Base-by-base conservation (phyloP, 2,888 invertebrate species). In the Didymodactylos carnosus region DNA sequence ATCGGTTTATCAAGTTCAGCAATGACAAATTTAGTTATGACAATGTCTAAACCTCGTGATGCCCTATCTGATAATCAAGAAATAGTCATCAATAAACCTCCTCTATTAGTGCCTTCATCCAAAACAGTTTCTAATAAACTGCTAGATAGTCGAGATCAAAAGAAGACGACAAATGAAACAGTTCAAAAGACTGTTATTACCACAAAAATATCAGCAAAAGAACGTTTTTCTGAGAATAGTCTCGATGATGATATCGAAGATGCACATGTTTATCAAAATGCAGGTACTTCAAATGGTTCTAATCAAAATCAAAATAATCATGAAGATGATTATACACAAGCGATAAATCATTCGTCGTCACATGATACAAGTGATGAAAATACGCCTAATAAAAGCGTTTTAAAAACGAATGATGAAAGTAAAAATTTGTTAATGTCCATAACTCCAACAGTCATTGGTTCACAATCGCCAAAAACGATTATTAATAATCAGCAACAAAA, bases 81-180 rank as follows among this genome's bases (percentile, higher is more conserved):
- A n/a, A n/a, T n/a, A n/a, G n/a, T n/a, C n/a, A n/a, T n/a, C n/a
- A n/a, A n/a, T n/a, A 62, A 29, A 14, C 62, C 29, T n/a, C 19
- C 62, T 19, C 29, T n/a, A 35, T 10, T 35, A 4, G 16, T 16
- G 7, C 35, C 23, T n/a, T 62, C 62, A 35, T 62, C 93, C 94
- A 81, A 29, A 10, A 0, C 35, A n/a, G 35, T 19, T 35, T 35
- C 62, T n/a, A 62, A 62, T 19, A 62, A 62, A 29, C n/a, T n/a
- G n/a, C n/a, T n/a, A n/a, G n/a, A n/a, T n/a, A n/a, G n/a, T n/a
- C n/a, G n/a, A n/a, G n/a, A n/a, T n/a, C n/a, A n/a, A n/a, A 62
- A 19, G 1, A 62, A 29, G 25, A 4, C 0, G 3, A 2, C 11
- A 25, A 11, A 49, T n/a, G 35, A 62, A 35, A 62, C n/a, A 35